Conservation (phyloP, 2,113 vertebrate genomes). For the Poecile atricapillus region DNA sequence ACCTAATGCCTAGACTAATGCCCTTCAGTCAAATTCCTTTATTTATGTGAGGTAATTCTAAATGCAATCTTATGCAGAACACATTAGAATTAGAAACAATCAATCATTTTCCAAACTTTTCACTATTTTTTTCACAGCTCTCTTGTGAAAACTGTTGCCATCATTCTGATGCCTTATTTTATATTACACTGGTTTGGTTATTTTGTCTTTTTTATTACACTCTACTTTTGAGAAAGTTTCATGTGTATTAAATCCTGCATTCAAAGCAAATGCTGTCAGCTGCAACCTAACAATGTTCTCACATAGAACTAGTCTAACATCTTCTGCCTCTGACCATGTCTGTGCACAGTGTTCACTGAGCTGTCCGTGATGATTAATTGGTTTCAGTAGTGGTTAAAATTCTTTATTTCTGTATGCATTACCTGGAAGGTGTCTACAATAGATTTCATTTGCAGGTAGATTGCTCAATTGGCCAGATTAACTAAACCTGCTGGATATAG, state of each 20-base stretch:
- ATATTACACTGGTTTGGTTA: background rate
- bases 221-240: background rate
- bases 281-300: background rate
- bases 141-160: background rate
- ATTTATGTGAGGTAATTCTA: background rate
- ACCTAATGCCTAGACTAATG: background rate
- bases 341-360: background rate
- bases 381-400: background rate
- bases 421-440: background rate
- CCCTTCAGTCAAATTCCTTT: background rate
- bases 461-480: background rate
- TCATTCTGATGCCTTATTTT: background rate
- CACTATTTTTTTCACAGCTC: background rate
- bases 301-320: background rate
- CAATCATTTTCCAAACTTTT: background rate
- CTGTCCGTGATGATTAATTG: background rate
- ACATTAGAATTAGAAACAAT: background rate
- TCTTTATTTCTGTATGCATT: background rate
- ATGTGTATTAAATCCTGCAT: background rate
- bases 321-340: background rate
- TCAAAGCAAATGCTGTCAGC: background rate
- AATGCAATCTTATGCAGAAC: background rate
- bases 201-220: background rate
- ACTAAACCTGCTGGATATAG: background rate
- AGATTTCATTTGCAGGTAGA: conserved; percentile 1